phyloP scores from a whole-genome alignment of 2,113 vertebrate species.

The Machaerirhynchus nigripectus region DNA sequence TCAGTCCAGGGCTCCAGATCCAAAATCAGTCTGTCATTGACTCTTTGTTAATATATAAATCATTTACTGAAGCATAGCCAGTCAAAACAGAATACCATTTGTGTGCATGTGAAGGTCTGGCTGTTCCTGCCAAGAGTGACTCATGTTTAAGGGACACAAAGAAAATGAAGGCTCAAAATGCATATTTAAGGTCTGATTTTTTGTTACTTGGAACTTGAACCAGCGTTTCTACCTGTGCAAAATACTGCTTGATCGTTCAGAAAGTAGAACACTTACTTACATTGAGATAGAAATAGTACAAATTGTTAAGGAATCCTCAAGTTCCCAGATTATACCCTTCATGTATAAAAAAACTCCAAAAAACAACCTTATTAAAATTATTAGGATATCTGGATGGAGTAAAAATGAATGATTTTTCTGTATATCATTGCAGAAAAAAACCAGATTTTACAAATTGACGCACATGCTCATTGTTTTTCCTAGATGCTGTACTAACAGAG shows the following conservation, averaged over 20 bases:
- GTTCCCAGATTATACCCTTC: background rate
- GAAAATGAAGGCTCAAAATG: background rate
- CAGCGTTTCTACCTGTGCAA: background rate
- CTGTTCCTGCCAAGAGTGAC: slow-evolving; percentile 37
- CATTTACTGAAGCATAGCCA: slow-evolving; percentile 43
- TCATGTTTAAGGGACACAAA: slow-evolving; percentile 20
- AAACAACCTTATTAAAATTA: background rate
- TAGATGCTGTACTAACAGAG: background rate
- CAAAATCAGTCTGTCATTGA: slow-evolving; percentile 2
- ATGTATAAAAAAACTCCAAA: background rate
- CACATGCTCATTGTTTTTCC: background rate
- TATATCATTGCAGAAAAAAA: background rate
- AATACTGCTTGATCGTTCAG: background rate
- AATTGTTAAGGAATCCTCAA: background rate
- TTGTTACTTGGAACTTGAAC: background rate
- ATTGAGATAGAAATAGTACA: background rate
- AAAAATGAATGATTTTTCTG: background rate
- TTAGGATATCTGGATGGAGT: background rate
- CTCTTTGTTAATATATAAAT: slow-evolving; percentile 59
- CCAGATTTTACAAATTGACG: background rate
- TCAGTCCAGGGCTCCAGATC: background rate
- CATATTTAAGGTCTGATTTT: background rate
- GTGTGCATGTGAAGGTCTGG: background rate
- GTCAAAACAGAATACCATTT: slow-evolving; percentile 55
- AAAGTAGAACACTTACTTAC: background rate